Evolutionary conservation across 2,797 vertebrate species (phyloP).

Genomic region (Apogon hyalosoma): DNA sequence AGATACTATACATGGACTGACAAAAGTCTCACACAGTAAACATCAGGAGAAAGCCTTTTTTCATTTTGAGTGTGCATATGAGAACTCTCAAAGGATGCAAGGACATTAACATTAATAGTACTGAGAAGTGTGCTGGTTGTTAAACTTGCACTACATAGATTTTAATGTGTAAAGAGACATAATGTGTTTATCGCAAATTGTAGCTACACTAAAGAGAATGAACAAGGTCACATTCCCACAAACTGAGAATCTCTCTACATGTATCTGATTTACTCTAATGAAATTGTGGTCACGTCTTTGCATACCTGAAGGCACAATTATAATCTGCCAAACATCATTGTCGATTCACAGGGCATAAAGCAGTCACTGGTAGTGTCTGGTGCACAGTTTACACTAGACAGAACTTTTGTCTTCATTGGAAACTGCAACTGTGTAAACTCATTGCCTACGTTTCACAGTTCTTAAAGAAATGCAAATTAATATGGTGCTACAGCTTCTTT

Average conservation of each 20-base stretch:
- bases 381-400: too few relatives aligned
- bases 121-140: slow-evolving; percentile 3
- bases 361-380: too few relatives aligned
- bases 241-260: background rate
- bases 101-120: slow-evolving; percentile 14
- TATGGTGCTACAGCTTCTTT: too few relatives aligned
- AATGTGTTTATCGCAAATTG: background rate
- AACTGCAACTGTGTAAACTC: too few relatives aligned
- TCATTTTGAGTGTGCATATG: slow-evolving; percentile 5
- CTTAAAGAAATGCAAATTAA: too few relatives aligned
- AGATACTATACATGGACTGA: background rate
- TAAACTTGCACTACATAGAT: background rate
- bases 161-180: too few relatives aligned
- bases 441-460: too few relatives aligned
- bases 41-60: background rate
- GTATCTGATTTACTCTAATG: background rate
- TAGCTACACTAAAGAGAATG: background rate
- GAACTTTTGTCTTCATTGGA: too few relatives aligned
- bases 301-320: background rate
- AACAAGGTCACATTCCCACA: background rate
- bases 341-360: too few relatives aligned
- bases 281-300: background rate
- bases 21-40: background rate
- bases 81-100: background rate
- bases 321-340: background rate